Conservation (phyloP, 2,113 vertebrate species). For the Corydoras maculifer region DNA sequence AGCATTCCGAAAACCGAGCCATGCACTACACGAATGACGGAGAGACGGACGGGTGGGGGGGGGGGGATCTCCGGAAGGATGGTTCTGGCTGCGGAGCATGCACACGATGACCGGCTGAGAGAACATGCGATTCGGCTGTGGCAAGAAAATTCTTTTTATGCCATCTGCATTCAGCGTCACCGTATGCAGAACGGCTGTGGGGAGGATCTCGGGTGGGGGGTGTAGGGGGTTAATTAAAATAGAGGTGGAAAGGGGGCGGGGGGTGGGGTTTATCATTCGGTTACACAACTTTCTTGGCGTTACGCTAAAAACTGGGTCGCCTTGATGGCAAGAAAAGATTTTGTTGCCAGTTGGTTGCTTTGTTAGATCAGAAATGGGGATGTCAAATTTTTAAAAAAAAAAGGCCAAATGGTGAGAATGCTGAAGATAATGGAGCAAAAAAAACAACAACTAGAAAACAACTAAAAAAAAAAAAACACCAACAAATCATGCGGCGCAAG, state of each 20-base stretch:
- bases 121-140: slow-evolving; percentile 55
- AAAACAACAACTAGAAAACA: slow-evolving; percentile 54
- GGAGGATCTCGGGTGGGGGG: slow-evolving; percentile 12
- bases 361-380: slow-evolving; percentile 61
- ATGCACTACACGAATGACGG: slow-evolving; percentile 70
- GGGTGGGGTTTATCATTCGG: slow-evolving; percentile 60
- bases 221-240: not conserved
- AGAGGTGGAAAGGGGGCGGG: not conserved
- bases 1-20: slow-evolving; percentile 63
- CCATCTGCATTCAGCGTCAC: slow-evolving; percentile 67
- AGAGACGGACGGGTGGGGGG: slow-evolving; percentile 30
- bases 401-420: slow-evolving; percentile 45
- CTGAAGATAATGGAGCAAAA: slow-evolving; percentile 47
- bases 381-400: slow-evolving; percentile 30
- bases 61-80: slow-evolving; percentile 28
- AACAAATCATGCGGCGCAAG: slow-evolving; percentile 87
- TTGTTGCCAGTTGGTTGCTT: slow-evolving; percentile 75
- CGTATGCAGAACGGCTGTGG: slow-evolving; percentile 43
- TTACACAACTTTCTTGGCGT: slow-evolving; percentile 78
- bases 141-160: slow-evolving; percentile 88
- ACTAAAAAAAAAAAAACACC: slow-evolving; percentile 53
- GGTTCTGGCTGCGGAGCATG: slow-evolving; percentile 64
- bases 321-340: slow-evolving; percentile 87
- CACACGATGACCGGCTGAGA: slow-evolving; percentile 60
- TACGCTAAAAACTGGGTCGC: slow-evolving; percentile 3